Evolutionary conservation across 2,888 invertebrate genomes (phyloP), one percentile per base, ranked within the genome.

Genomic region (Neoascia interrupta): DNA sequence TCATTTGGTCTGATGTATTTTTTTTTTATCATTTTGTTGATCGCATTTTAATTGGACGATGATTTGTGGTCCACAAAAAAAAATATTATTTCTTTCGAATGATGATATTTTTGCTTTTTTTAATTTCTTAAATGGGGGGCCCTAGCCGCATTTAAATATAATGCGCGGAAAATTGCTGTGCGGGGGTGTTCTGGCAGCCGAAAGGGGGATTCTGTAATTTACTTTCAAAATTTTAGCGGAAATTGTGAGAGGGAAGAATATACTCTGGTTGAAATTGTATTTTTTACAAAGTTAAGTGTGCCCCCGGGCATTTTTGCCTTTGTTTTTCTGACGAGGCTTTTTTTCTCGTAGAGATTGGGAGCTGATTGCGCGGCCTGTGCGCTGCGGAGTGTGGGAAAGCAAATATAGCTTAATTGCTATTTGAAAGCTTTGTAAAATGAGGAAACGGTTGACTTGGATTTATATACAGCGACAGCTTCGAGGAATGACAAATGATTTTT

Each of bases 21-120:
- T 31, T 45, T 36, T 16, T 23, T 72, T 73, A 73, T 79, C 49
- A 68, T 73, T 73, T 72, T 56, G 66, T 79, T 79, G 79, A 79
- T 79, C 79, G 79, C 66, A 73, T 79, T 79, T 79, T 79, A 79
- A 79, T 79, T 79, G 79, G 79, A 73, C 66, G 54, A 73, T 73
- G 73, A 79, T 79, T 73, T 79, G 73, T 75, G 79, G 73, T 37
- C 51, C 58, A 19, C 34, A 60, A 66, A 37, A 19, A 19, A 41
- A 15, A 11, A 41, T 15, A 41, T 11, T 19, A 69, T 49, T n/a
- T n/a, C n/a, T 74, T 56, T 56, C 61, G 54, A 54, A 26, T 53
- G 53, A 70, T 58, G 72, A 76, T 53, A 70, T 64, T 64, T 76
- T 76, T 13, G 43, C 49, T 18, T 51, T 16, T 53, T 47, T 49